phyloP scores from a whole-genome alignment of 92 coral and sea anemone genomes.

The Palythoa grandis region DNA sequence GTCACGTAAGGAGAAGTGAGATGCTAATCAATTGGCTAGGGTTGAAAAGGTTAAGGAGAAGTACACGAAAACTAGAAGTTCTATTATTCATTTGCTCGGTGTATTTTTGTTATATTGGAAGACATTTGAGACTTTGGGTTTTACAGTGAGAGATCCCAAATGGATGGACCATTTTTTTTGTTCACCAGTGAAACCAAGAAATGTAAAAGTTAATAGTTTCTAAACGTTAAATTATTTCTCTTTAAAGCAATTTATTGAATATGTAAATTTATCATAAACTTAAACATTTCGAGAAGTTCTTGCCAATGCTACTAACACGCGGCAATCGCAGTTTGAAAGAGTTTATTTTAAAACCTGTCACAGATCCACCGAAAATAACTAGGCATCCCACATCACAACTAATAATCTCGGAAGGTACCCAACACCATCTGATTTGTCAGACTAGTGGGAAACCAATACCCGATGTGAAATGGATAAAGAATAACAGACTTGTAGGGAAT shows the following conservation, averaged over 20 bases:
- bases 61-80: too few relatives aligned
- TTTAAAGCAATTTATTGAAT: too few relatives aligned
- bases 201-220: too few relatives aligned
- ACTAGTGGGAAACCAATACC: conserved; percentile 85
- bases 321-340: not conserved
- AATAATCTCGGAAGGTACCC: conserved; percentile 60
- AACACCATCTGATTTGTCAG: conserved; percentile 66
- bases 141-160: not conserved
- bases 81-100: too few relatives aligned
- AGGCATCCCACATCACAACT: conserved; percentile 41
- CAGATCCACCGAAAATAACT: conserved; percentile 80
- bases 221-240: too few relatives aligned
- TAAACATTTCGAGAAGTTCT: not conserved
- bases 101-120: too few relatives aligned
- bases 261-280: not conserved
- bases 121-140: too few relatives aligned
- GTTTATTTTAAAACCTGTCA: conserved; percentile 13
- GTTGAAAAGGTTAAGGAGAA: too few relatives aligned
- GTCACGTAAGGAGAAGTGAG: too few relatives aligned
- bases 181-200: not conserved
- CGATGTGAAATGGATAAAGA: conserved; percentile 69
- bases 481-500: conserved; percentile 50
- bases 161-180: not conserved
- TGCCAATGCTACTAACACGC: not conserved
- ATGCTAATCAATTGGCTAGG: too few relatives aligned